phyloP scores from a whole-genome alignment of 2,888 invertebrate species.

The Agrochola lychnidis region DNA sequence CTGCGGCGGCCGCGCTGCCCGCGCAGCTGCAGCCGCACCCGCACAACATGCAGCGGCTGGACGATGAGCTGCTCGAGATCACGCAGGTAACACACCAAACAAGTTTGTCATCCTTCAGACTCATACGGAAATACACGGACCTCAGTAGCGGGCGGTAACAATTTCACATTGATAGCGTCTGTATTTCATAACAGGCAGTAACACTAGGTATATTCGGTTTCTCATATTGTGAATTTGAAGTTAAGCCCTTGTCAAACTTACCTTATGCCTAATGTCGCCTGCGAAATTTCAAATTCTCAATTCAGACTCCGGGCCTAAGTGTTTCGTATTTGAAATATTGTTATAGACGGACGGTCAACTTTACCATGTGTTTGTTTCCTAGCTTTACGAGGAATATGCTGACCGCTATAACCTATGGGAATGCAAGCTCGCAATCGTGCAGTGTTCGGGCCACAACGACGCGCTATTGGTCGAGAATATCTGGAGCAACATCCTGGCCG shows the following conservation, averaged over 20 bases:
- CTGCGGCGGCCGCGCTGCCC: constrained; percentile 80
- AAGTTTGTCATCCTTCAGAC: too few species aligned
- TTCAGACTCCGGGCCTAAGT: not conserved
- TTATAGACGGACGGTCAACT: not conserved
- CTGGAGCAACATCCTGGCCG: constrained; percentile 96
- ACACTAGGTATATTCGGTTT: too few species aligned
- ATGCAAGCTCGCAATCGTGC: constrained; percentile 98
- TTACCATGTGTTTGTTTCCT: constrained; percentile 17
- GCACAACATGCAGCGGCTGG: constrained; percentile 93
- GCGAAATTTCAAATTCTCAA: too few species aligned
- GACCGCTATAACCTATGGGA: constrained; percentile 97
- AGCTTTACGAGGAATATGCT: constrained; percentile 97
- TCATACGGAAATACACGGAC: not conserved
- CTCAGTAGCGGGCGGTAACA: not conserved
- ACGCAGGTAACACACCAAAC: constrained; percentile 92
- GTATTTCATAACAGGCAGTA: too few species aligned
- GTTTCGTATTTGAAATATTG: not conserved
- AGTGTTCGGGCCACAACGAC: constrained; percentile 98
- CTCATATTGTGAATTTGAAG: too few species aligned
- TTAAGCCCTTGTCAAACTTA: too few species aligned
- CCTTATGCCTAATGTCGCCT: too few species aligned
- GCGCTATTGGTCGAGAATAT: constrained; percentile 96
- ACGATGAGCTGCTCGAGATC: constrained; percentile 96
- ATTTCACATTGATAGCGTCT: not conserved
- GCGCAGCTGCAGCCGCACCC: constrained; percentile 91